Evolutionary conservation across 30 jellyfish, hydroid and myxozoan species (phyloP).

Genomic region (Aurelia aurita): DNA sequence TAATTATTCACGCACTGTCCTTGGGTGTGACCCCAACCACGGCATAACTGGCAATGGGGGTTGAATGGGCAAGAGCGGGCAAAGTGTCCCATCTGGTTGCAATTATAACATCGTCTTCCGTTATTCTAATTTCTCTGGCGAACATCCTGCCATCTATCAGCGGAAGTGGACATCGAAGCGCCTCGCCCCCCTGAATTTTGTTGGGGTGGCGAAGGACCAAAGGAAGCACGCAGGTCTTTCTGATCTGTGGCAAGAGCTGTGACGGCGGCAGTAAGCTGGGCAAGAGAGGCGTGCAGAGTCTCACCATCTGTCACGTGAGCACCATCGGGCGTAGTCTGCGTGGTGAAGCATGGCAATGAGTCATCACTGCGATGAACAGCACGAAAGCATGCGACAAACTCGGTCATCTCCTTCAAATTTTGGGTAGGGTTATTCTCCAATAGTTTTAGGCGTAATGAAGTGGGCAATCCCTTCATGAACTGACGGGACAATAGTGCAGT

Average conservation of each 20-base stretch:
- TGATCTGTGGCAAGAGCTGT: background rate
- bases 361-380: constrained; percentile 7
- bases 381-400: background rate
- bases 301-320: background rate
- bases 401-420: constrained; percentile 1
- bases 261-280: constrained; percentile 21
- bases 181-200: background rate
- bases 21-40: constrained; percentile 37
- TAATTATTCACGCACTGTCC: constrained; percentile 29
- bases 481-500: constrained; percentile 4
- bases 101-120: constrained; percentile 35
- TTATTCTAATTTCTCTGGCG: background rate
- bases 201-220: background rate
- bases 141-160: background rate
- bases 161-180: background rate
- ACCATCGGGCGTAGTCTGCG: background rate
- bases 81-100: constrained; percentile 44
- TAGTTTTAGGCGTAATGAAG: background rate
- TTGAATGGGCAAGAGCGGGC: constrained; percentile 26
- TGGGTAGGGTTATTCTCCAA: constrained; percentile 43
- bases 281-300: constrained; percentile 13
- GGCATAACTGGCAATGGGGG: constrained; percentile 32
- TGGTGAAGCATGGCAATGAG: background rate
- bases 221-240: background rate
- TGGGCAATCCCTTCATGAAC: constrained; percentile 20